These are phyloP conservation scores for Zaprionus vittiger DNA, from an alignment of 1,140 invertebrate species.

Conservation along the genomic window DNA sequence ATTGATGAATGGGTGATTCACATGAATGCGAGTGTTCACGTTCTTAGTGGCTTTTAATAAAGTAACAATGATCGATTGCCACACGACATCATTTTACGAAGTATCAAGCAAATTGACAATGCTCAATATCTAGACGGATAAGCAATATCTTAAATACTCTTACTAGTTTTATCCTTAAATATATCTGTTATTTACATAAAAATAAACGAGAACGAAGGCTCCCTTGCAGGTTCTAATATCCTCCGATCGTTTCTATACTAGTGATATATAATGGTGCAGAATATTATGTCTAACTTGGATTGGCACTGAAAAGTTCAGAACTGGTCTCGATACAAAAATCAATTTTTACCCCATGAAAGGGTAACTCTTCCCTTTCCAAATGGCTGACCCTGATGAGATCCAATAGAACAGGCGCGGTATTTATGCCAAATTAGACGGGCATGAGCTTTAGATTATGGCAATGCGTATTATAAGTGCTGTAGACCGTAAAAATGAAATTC, in stretches of 20 bases:
- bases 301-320: no score
- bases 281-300: no score
- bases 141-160: background rate
- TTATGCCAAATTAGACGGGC: background rate
- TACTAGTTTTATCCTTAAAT: background rate
- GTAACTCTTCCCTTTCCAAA: background rate
- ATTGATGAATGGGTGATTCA: background rate
- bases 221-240: no score
- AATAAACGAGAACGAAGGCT: no score
- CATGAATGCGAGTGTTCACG: background rate
- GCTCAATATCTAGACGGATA: background rate
- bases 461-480: background rate
- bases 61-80: background rate
- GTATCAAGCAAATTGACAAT: background rate
- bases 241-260: no score
- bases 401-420: background rate
- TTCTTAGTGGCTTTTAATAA: background rate
- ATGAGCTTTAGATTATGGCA: background rate
- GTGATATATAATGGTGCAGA: no score
- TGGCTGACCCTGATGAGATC: background rate
- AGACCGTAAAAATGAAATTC: conserved; percentile 12
- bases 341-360: no score
- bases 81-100: conserved; percentile 1
- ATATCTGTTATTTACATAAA: no score
- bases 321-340: no score